These are phyloP conservation scores for Protophormia terraenovae DNA, from an alignment of 2,888 invertebrate genomes.

Conservation along the genomic window DNA sequence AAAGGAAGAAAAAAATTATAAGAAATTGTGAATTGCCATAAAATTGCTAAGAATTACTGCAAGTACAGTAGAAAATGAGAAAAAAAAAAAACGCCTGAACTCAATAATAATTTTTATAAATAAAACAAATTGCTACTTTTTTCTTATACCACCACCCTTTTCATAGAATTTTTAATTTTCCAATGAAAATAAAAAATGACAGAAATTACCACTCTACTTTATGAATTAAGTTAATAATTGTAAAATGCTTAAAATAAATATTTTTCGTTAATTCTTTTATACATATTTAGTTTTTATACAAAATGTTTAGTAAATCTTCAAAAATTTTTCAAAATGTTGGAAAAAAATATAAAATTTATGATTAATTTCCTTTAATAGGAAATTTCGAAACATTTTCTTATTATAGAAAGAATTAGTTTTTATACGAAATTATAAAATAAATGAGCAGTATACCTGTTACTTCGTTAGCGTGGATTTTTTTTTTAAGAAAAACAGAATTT, in stretches of 20 bases:
- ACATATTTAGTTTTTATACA: too few relatives aligned
- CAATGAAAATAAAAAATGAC: background rate
- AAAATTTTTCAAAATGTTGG: too few relatives aligned
- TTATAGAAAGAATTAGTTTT: too few relatives aligned
- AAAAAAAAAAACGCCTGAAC: background rate
- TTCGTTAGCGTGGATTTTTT: too few relatives aligned
- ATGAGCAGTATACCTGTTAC: too few relatives aligned
- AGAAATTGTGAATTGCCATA: conserved; percentile 52
- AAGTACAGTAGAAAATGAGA: conserved; percentile 33
- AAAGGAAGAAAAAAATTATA: background rate
- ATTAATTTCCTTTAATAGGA: too few relatives aligned
- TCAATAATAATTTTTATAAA: conserved; percentile 16
- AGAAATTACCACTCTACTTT: conserved; percentile 32
- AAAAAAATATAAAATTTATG: too few relatives aligned
- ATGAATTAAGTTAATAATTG: conserved; percentile 7
- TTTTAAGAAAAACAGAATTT: too few relatives aligned
- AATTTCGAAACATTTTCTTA: too few relatives aligned
- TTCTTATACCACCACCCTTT: background rate
- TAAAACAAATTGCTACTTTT: background rate
- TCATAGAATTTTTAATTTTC: background rate
- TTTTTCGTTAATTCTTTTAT: too few relatives aligned
- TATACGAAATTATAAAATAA: too few relatives aligned
- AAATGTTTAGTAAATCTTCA: too few relatives aligned
- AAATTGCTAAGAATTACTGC: conserved; percentile 62
- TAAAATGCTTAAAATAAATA: background rate